Base-by-base conservation (phyloP, 2,888 invertebrate genomes). In the Pogonocherus hispidulus region DNA sequence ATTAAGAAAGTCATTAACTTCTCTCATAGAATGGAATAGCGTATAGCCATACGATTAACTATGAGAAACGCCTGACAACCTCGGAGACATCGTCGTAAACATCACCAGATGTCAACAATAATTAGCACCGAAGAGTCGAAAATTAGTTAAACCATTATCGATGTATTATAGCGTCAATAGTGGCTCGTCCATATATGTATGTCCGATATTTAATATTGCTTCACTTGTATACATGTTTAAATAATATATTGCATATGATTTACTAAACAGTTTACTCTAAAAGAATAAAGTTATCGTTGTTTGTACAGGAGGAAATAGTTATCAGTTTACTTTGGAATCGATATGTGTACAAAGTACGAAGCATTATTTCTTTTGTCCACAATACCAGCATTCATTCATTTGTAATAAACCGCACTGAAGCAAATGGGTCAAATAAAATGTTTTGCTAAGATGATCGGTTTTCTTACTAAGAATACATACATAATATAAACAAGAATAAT, bases 81-180 rank as follows among this genome's bases (percentile, higher is more conserved):
- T 35, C 9, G 18, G 16, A 16, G 9, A 32, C 4, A 41, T 11
- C 9, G 37, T 41, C 55, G 8, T 55, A 55, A 55, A 55, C 8
- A 20, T 11, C 9, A n/a, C 37, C 55, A 55, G 55, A 55, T 55
- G 55, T 55, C 55, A 55, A 55, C 55, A 22, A 14, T 16, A 55
- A 55, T 55, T 55, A 55, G 6, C 55, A 55, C 55, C 55, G 27
- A n/a, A 19, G 55, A 55, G 37, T 18, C 14, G 55, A 55, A 37
- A 55, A 55, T 55, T 55, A 41, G 55, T 55, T 55, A 41, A 55
- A 55, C 37, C 35, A 55, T 55, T 41, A 55, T 22, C 3, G 37
- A 41, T 16, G 19, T 8, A 32, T 52, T 52, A 52, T 52, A 52
- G 18, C 52, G 49, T 51, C 23, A 22, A 49, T n/a, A 52, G 14